phyloP scores from a whole-genome alignment of 1,140 invertebrate genomes.

The Hylaeus volcanicus region DNA sequence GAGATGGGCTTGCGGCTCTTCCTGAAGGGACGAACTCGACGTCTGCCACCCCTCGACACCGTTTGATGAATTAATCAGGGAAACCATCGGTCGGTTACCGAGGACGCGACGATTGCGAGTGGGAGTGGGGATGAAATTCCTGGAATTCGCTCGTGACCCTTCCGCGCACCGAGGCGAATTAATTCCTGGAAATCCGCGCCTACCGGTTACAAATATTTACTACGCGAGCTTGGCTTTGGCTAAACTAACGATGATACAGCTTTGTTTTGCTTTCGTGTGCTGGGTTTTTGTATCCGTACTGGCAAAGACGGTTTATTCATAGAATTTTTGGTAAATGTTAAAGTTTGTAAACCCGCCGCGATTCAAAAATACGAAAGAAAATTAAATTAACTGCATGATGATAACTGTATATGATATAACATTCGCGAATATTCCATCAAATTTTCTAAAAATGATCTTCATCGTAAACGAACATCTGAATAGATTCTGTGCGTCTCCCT shows the following conservation, averaged over 20 bases:
- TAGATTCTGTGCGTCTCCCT: neutral
- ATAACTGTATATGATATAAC: too few species aligned
- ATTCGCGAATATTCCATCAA: too few species aligned
- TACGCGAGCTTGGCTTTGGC: neutral
- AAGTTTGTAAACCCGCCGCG: too few species aligned
- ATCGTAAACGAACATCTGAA: too few species aligned
- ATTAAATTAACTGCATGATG: too few species aligned
- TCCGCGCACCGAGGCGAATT: neutral
- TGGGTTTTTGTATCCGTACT: too few species aligned
- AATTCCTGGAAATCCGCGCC: neutral
- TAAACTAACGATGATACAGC: too few species aligned
- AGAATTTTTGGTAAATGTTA: too few species aligned
- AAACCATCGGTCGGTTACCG: constrained; percentile 2
- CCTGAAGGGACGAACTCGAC: constrained; percentile 12
- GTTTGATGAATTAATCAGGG: constrained; percentile 22
- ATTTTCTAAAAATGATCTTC: too few species aligned
- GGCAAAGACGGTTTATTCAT: too few species aligned
- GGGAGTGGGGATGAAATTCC: neutral
- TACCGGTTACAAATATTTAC: neutral
- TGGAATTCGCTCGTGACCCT: neutral
- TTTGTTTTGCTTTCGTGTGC: too few species aligned
- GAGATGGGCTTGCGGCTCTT: constrained; percentile 8
- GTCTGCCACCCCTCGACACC: constrained; percentile 1
- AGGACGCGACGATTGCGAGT: neutral
- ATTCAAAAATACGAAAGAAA: too few species aligned